Conservation (phyloP, 2,113 vertebrate genomes). For the Megaceryle torquata region DNA sequence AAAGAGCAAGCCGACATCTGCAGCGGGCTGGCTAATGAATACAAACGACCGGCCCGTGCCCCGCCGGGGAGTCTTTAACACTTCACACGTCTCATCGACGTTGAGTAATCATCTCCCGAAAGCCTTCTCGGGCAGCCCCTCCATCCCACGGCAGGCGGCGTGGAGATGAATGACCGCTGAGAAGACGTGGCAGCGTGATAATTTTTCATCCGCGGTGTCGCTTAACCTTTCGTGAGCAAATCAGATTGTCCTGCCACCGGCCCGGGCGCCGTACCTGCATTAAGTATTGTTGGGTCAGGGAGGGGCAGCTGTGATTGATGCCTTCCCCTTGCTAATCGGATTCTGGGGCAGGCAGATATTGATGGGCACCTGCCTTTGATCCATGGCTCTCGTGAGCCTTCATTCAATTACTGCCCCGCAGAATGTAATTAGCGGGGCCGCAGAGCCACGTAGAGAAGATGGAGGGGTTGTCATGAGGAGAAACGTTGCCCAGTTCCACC, state of each 20-base stretch:
- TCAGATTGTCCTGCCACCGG: not conserved
- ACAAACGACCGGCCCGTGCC: conserved; percentile 43
- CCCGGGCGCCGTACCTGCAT: not conserved
- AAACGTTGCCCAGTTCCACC: not conserved
- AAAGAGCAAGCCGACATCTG: not conserved
- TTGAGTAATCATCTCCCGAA: conserved; percentile 48
- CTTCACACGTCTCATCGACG: conserved; percentile 2
- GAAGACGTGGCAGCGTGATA: not conserved
- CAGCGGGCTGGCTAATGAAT: not conserved
- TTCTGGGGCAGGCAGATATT: conserved; percentile 43
- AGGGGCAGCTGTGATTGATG: conserved; percentile 8
- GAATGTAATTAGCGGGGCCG: conserved; percentile 69
- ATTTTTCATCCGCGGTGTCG: not conserved
- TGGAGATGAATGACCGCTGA: conserved; percentile 19
- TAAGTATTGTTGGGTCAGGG: not conserved
- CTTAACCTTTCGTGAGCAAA: conserved; percentile 23
- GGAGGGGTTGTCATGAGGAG: conserved; percentile 38
- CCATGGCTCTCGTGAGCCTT: conserved; percentile 55
- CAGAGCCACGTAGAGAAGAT: not conserved
- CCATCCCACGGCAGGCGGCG: not conserved
- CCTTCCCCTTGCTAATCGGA: not conserved
- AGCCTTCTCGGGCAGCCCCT: not conserved
- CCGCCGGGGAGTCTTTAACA: conserved; percentile 42
- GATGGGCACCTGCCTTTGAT: conserved; percentile 68
- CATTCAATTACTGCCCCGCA: conserved; percentile 69